These are phyloP conservation scores for Alosa sapidissima DNA, from an alignment of 2,797 vertebrate species.

Conservation along the genomic window DNA sequence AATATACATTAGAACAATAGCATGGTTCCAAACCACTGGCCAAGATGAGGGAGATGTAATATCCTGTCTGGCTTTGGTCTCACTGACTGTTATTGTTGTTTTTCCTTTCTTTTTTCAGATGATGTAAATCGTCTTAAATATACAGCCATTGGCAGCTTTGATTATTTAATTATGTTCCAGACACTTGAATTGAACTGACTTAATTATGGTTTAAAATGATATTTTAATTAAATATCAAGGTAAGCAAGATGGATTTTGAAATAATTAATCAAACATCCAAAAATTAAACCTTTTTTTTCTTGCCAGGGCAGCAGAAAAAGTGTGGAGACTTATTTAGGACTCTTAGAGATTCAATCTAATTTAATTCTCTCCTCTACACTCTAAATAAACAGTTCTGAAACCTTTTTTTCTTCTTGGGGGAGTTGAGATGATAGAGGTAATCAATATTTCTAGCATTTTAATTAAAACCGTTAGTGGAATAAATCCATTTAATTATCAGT, in stretches of 20 bases:
- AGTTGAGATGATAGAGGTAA: conserved; percentile 95
- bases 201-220: conserved; percentile 98
- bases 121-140: neutral
- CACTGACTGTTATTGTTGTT: neutral
- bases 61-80: conserved; percentile 33
- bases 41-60: conserved; percentile 45
- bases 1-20: conserved; percentile 60
- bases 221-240: conserved; percentile 99
- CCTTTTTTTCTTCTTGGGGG: conserved; percentile 89
- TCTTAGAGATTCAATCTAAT: conserved; percentile 92
- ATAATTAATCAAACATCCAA: conserved; percentile 94
- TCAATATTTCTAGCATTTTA: conserved; percentile 99
- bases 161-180: conserved; percentile 73
- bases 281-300: conserved; percentile 80
- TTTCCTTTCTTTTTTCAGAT: conserved; percentile 4
- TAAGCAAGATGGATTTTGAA: conserved; percentile 96
- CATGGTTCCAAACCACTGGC: conserved; percentile 48
- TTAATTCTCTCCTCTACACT: conserved; percentile 87
- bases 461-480: conserved; percentile 99
- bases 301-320: conserved; percentile 90
- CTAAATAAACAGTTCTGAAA: conserved; percentile 94
- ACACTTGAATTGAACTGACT: conserved; percentile 87
- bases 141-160: conserved; percentile 53
- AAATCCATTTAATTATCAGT: conserved; percentile 99
- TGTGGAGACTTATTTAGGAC: conserved; percentile 84